Percentiles rank a stretch among this genome's conserved stretches.
phyloP scores from a whole-genome alignment of 1,140 invertebrate species.

The Sycobia sp. region DNA sequence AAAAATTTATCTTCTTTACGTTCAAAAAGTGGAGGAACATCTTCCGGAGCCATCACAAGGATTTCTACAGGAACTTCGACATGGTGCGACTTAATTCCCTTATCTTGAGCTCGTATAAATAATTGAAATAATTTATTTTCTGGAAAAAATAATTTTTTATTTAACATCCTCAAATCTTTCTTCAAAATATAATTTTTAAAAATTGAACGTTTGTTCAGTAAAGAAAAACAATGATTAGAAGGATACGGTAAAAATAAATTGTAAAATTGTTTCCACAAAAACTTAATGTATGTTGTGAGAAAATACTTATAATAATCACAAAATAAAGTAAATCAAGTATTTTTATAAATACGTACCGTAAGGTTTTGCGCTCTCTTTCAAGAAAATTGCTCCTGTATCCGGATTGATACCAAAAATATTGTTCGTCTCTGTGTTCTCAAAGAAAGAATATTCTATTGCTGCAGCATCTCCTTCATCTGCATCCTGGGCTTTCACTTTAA shows the following conservation, averaged over 20 bases:
- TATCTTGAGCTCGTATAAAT: slow-evolving; percentile 85
- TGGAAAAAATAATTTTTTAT: slow-evolving; percentile 50
- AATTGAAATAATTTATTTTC: slow-evolving; percentile 84
- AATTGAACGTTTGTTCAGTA: too few species aligned
- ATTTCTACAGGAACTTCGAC: slow-evolving; percentile 81
- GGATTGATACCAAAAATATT: slow-evolving; percentile 72
- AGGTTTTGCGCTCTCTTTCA: slow-evolving; percentile 65
- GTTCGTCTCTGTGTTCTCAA: slow-evolving; percentile 68
- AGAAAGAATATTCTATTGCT: slow-evolving; percentile 74
- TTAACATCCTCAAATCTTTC: too few species aligned
- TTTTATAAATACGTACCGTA: slow-evolving; percentile 59
- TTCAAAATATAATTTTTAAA: too few species aligned
- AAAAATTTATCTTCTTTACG: slow-evolving; percentile 77
- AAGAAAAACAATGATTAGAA: neutral
- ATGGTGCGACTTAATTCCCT: slow-evolving; percentile 72
- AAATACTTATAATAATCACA: too few species aligned
- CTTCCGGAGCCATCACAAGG: slow-evolving; percentile 72
- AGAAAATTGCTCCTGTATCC: slow-evolving; percentile 71
- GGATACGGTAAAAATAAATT: neutral
- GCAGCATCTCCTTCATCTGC: slow-evolving; percentile 72
- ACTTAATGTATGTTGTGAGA: too few species aligned
- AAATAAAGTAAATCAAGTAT: too few species aligned
- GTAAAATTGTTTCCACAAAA: slow-evolving; percentile 5
- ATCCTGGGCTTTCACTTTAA: slow-evolving; percentile 75
- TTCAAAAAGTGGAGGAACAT: slow-evolving; percentile 75